Base-by-base conservation (phyloP, 2,888 invertebrate genomes). In the Aleiodes alternator region DNA sequence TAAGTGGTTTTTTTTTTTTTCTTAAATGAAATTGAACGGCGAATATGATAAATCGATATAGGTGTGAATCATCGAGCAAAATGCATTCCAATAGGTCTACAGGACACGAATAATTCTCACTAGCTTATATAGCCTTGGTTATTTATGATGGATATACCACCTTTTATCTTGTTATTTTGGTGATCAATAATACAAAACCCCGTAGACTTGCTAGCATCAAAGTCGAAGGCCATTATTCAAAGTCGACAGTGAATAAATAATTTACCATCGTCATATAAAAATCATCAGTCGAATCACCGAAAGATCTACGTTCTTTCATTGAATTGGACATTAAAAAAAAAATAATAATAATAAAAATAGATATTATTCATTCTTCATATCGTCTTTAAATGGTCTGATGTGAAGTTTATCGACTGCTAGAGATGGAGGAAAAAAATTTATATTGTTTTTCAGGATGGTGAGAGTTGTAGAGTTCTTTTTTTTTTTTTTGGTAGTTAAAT, bases 211-310 rank as follows among this genome's bases (percentile, higher is more conserved):
- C 69, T 70, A 61, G 76, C 61, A 69, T 53, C 79, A 80, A 83
- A 82, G 82, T 82, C 82, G 83, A 81, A 81, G 83, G 80, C 80
- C 85, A 87, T 87, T 86, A 87, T 87, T 87, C 87, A 86, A 83
- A 78, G 84, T 81, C 82, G 85, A 85, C 87, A 82, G 82, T 87
- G 87, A 87, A 84, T 87, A 86, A 87, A 87, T 85, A 80, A 80
- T 83, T 81, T 80, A 82, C 82, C 82, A 82, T 82, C 83, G 82
- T 80, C 80, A 66, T 70, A 68, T 75, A 64, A 78, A 77, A 76
- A 75, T 14, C 12, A 23, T 87, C 87, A 87, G 86, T 86, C 9
- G 43, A 86, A 87, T 87, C 85, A 86, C 84, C 84, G 82, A 86
- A 87, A 86, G 85, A 87, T 85, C 84, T 85, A 86, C 84, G 86